Percentiles rank a stretch among this genome's conserved stretches.
These are phyloP conservation scores for Pao palembangensis DNA, from an alignment of 2,113 vertebrate species.

Conservation along the genomic window DNA sequence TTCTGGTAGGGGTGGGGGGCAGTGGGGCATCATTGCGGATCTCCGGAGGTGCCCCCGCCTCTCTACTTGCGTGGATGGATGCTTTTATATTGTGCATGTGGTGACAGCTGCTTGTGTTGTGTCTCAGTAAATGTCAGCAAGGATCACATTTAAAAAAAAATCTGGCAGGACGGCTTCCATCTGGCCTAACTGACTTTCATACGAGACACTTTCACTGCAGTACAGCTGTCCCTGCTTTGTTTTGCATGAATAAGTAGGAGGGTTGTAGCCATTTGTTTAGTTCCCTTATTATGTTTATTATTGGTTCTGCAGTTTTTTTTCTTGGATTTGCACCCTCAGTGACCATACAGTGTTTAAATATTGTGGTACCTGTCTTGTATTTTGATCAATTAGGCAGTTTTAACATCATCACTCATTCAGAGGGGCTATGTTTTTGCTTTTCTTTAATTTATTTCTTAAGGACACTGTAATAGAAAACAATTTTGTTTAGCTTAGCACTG, in stretches of 20 bases:
- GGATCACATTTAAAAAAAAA: constrained; percentile 58
- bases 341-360: background rate
- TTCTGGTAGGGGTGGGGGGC: constrained; percentile 27
- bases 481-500: constrained; percentile 13
- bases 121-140: constrained; percentile 63
- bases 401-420: background rate
- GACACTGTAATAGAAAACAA: constrained; percentile 12
- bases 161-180: constrained; percentile 34
- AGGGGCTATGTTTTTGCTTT: background rate
- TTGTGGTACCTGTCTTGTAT: background rate
- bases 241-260: background rate
- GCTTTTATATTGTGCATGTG: constrained; percentile 57
- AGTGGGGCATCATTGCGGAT: constrained; percentile 32
- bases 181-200: constrained; percentile 48
- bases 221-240: constrained; percentile 5
- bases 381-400: background rate
- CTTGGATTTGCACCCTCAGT: background rate
- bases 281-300: background rate
- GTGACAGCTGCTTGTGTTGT: constrained; percentile 68
- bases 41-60: constrained; percentile 46
- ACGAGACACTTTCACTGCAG: constrained; percentile 1
- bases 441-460: constrained; percentile 28
- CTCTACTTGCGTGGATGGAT: constrained; percentile 59
- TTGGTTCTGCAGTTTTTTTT: background rate
- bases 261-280: background rate